phyloP scores from a whole-genome alignment of 1,140 invertebrate genomes.

The Drosophila sp. region DNA sequence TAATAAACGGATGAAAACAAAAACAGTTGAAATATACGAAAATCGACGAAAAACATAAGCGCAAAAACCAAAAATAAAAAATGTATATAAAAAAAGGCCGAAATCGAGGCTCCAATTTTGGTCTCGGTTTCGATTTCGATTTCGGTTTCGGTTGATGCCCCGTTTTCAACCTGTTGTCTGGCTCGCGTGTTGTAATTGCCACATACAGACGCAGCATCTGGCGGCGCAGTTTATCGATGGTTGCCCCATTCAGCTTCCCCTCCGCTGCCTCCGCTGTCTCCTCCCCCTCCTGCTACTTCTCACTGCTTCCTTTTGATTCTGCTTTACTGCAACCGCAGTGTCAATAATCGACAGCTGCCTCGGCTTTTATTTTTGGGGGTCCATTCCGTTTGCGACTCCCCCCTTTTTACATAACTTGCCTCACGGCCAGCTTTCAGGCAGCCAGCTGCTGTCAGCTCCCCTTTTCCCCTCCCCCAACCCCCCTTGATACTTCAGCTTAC shows the following conservation, averaged over 20 bases:
- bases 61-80: slow-evolving; percentile 63
- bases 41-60: slow-evolving; percentile 59
- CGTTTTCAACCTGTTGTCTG: slow-evolving; percentile 68
- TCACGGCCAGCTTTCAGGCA: slow-evolving; percentile 20
- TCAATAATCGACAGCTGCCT: slow-evolving; percentile 82
- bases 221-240: slow-evolving; percentile 74
- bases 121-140: slow-evolving; percentile 58
- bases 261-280: neutral
- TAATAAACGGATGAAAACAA: slow-evolving; percentile 40
- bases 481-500: slow-evolving; percentile 1
- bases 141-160: slow-evolving; percentile 30
- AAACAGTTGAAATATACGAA: slow-evolving; percentile 32
- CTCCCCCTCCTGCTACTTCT: neutral
- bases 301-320: slow-evolving; percentile 4
- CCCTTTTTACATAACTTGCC: slow-evolving; percentile 73
- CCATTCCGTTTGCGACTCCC: neutral
- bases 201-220: slow-evolving; percentile 51
- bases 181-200: slow-evolving; percentile 80
- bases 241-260: slow-evolving; percentile 16
- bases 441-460: slow-evolving; percentile 32
- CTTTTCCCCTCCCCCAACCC: neutral
- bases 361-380: slow-evolving; percentile 59
- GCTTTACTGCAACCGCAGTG: slow-evolving; percentile 65
- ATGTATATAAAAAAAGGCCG: slow-evolving; percentile 19
- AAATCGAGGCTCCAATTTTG: slow-evolving; percentile 43